Evolutionary conservation across 2,113 vertebrate species (phyloP), one percentile per base, ranked within the genome.

Genomic region (Pseudorasbora parva): DNA sequence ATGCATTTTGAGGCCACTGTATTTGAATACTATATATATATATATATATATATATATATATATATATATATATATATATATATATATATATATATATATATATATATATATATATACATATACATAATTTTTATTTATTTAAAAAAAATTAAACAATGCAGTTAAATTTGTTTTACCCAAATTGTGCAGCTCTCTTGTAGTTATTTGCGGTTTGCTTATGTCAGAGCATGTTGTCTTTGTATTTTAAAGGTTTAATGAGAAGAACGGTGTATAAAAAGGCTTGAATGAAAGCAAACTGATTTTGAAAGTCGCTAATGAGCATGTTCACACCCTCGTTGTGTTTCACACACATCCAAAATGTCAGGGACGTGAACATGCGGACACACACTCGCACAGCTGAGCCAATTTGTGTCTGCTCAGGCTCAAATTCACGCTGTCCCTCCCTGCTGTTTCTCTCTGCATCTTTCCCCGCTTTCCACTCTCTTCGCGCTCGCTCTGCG

Each of bases 281-380:
- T 62, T 79, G 33, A 86, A 57, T 49, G 57, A 79, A 86, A 54
- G 66, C 47, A 45, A 37, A 23, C 47, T 79, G 66, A 62, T 83
- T 73, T 76, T 80, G 57, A 75, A 83, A 86, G 66, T 78, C 57
- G 80, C 77, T 82, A 88, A 86, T 82, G 82, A 88, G 57, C 47
- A 37, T 8, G 14, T 85, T 86, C 80, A 75, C 87, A 84, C 79
- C 75, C 81, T 73, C 45, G 0, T 75, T 78, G 68, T 64, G 43
- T 45, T 74, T 86, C 85, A 82, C 73, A 81, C 74, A 59, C 71
- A 69, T 78, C 77, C 85, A 75, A 51, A 86, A 82, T 81, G 74
- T 69, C 74, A 78, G 73, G 19, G 30, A 66, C 62, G 27, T 9
- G 30, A 8, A 54, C 82, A 69, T 49, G 25, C 64, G 47, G 21